Base-by-base conservation (phyloP, 2,797 vertebrate genomes). In the Dendrocincla fuliginosa region DNA sequence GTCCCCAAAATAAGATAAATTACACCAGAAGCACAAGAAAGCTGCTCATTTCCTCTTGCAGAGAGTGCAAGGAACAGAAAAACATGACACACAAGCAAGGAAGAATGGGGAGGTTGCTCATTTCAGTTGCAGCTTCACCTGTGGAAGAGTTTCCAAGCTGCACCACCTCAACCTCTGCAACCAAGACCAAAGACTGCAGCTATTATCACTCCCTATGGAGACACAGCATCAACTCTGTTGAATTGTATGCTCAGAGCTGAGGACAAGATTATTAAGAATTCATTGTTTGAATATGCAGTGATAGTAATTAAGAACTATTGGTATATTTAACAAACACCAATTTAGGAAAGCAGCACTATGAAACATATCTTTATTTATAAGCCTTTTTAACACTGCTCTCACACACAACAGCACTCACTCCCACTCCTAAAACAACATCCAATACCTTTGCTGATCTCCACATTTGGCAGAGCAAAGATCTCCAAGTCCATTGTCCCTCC, bases 361-460 rank as follows among this genome's bases (percentile, higher is more conserved):
- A 79, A 89, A 79, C 11, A 37, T 33, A 55, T 8, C 50, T 82
- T 71, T 53, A 79, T 61, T 69, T 73, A 56, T 42, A 39, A 89
- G 49, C 23, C 77, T 82, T 78, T 74, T 35, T n/a, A 89, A 71
- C 20, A 30, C 11, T 41, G 50, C 41, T 82, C 25, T 68, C 50
- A 46, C 44, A 22, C 44, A 68, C 32, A 7, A 75, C n/a, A 73
- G 74, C 16, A 71, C 13, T 57, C 3, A 1, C 23, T 71, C 49
- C 44, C 52, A 41, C 6, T 94, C 65, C 65, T 92, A 50, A 55
- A 73, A 71, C 16, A 69, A 41, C 35, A 37, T 17, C 25, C 28
- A 35, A 25, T 96, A 99, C 99, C 99, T 99, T 97, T 99, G 94
- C 98, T 99, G 39, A 99, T 98, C 87, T 99, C 98, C 33, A 99